Evolutionary conservation across 2,113 vertebrate species (phyloP), one percentile per base, ranked within the genome.

Genomic region (Stictonetta naevosa): DNA sequence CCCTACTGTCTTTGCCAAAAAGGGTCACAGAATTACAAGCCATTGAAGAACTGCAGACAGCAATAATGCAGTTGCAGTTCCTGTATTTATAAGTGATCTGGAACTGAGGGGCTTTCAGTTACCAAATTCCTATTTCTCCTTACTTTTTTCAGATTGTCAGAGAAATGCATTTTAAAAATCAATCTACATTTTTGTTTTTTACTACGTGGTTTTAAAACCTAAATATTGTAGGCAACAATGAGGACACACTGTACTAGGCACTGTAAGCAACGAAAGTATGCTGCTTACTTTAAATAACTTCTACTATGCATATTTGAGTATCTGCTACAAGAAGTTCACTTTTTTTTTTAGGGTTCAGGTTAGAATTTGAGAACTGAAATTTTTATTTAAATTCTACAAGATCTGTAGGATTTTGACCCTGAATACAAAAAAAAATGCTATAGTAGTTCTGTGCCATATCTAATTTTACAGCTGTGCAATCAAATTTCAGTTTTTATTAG

Each of bases 51-150:
- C 56, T 55, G 16, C 20, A 64, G 71, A 63, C 34, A 50, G 28
- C 1, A 8, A 10, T 6, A n/a, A 25, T 0, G 1, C 4, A 44
- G 46, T 10, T 34, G 18, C 17, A 10, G n/a, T n/a, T 33, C n/a
- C 59, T 63, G 71, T 34, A 46, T 33, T 73, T 56, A 17, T 5
- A 40, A 1, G 46, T 11, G 33, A 58, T 22, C 28, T 40, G 33
- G 48, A 79, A 83, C 0, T 1, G 6, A 52, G 21, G 17, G 23
- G 20, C 22, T 75, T 40, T 23, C 13, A 52, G 36, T 58, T 67
- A 74, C 33, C 55, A n/a, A 40, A 58, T 38, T 64, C 25, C 62
- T 58, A 33, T 63, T 88, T 53, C 1, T 1, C 11, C 53, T 67
- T 26, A 52, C 6, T 55, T 55, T 28, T 58, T 60, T 18, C 53